phyloP scores from a whole-genome alignment of 2,888 invertebrate genomes.

The Papilio gigon region DNA sequence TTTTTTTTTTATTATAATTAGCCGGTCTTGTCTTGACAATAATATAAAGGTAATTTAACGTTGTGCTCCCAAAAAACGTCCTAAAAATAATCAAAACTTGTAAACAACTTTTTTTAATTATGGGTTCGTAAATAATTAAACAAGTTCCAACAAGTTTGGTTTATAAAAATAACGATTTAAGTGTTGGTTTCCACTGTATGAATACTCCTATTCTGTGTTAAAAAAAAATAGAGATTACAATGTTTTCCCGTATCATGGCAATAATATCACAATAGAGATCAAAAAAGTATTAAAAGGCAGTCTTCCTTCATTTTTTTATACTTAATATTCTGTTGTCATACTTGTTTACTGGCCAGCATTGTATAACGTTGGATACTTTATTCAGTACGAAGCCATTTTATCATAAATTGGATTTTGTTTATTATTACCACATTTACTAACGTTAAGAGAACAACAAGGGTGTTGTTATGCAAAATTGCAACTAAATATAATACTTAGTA shows the following conservation, averaged over 20 bases:
- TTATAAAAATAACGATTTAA: too few species aligned
- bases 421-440: slow-evolving; percentile 10
- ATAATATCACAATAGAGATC: background rate
- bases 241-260: background rate
- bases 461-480: slow-evolving; percentile 9
- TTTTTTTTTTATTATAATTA: background rate
- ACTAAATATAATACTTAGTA: background rate
- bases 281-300: background rate
- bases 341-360: slow-evolving; percentile 16
- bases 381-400: slow-evolving; percentile 13
- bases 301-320: background rate
- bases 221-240: background rate
- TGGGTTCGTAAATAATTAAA: too few species aligned
- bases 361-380: slow-evolving; percentile 11
- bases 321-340: background rate
- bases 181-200: too few species aligned
- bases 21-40: background rate
- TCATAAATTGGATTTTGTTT: slow-evolving; percentile 22
- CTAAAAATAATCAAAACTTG: too few species aligned
- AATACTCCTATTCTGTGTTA: background rate
- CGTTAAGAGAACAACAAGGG: slow-evolving; percentile 4
- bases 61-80: too few species aligned
- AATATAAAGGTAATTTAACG: too few species aligned
- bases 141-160: too few species aligned
- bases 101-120: too few species aligned